phyloP scores from a whole-genome alignment of 2,888 invertebrate genomes.

The Andrena chrysosceles region DNA sequence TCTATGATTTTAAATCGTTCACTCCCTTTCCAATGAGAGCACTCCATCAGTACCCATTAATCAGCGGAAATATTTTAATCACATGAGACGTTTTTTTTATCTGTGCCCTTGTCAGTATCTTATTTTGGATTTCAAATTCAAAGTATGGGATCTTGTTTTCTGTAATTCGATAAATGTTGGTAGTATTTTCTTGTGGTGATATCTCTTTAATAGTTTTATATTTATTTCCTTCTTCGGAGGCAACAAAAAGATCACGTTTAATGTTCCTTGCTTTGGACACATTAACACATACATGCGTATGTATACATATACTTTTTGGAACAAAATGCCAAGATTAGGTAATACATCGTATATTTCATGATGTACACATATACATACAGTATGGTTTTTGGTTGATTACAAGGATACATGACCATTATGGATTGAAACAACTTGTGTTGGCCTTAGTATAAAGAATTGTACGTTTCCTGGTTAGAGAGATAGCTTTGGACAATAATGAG shows the following conservation, averaged over 20 bases:
- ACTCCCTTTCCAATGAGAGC: constrained; percentile 48
- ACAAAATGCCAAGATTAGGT: constrained; percentile 16
- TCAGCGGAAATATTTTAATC: constrained; percentile 44
- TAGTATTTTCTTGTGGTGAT: not conserved
- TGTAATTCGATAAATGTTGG: not conserved
- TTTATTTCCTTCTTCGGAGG: constrained; percentile 22
- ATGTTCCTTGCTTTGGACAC: constrained; percentile 20
- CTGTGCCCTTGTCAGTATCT: constrained; percentile 34
- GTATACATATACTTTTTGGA: constrained; percentile 28
- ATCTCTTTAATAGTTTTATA: constrained; percentile 34
- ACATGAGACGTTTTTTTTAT: constrained; percentile 30
- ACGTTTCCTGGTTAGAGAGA: constrained; percentile 36
- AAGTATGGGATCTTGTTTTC: not conserved
- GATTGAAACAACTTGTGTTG: constrained; percentile 15
- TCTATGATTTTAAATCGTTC: constrained; percentile 57
- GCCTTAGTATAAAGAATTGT: constrained; percentile 16
- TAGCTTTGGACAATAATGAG: constrained; percentile 28
- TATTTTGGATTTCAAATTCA: constrained; percentile 15
- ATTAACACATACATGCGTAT: constrained; percentile 6
- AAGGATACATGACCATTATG: constrained; percentile 8
- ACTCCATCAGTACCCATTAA: constrained; percentile 47
- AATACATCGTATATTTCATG: constrained; percentile 32
- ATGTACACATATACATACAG: constrained; percentile 12
- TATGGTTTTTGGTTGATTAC: constrained; percentile 2
- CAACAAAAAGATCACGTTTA: constrained; percentile 11